Base-by-base conservation (phyloP, 1,140 invertebrate genomes). In the Caerostris extrusa region DNA sequence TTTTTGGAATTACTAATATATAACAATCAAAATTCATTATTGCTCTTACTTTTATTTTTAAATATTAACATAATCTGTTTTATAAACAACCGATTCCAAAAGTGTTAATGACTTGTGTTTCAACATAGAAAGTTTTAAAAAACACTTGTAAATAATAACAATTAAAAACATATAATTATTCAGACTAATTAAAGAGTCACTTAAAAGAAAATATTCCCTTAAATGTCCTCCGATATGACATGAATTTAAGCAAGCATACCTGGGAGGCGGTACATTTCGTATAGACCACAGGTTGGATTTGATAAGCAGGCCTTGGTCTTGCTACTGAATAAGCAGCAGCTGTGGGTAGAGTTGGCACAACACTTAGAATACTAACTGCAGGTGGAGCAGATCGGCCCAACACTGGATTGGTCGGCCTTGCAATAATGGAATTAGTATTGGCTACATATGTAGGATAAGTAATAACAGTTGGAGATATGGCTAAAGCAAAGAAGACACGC, bases 361-460 rank as follows among this genome's bases (percentile, higher is more conserved):
- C 86, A 34, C 93, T 64, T 3, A 93, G 34, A 64, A 93, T 93
- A 67, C 92, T 93, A 58, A 87, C 91, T 10, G 92, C 92, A 77
- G 91, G 83, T 50, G 83, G 12, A 3, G 69, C 83, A 55, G 67
- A 56, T 2, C 85, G 85, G 14, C 69, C 56, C 5, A 89, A 7
- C 5, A 93, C 86, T 12, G 85, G n/a, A 56, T 57, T 56, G 14
- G 92, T 86, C 19, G 85, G 69, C 12, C 92, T 93, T 2, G 71
- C 86, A 50, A 93, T 77, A 8, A 89, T 56, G 5, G 92, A n/a
- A 67, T 77, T 89, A 6, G 85, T 81, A 58, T 89, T 93, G 57
- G 92, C 92, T 8, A 93, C 92, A 64, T 93, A 93, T 5, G 92
- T 93, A 55, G 92, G 92, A 56, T 93, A 93, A 19, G 92, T 82